phyloP scores from a whole-genome alignment of 2,113 vertebrate species.

The Myotis yumanensis region DNA sequence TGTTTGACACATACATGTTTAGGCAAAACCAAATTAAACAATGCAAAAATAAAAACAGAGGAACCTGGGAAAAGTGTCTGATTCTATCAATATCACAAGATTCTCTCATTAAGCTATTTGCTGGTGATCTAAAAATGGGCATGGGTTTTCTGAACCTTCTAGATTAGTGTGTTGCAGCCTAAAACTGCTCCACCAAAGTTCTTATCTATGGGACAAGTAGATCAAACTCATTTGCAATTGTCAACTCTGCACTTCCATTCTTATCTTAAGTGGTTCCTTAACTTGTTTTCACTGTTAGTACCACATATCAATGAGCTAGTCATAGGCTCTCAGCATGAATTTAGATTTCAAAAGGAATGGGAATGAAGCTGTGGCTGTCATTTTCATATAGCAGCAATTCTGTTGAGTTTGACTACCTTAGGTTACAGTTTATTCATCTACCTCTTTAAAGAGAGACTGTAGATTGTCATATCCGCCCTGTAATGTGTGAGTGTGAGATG shows the following conservation, averaged over 20 bases:
- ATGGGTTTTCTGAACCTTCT: background rate
- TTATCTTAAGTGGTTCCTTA: conserved; percentile 44
- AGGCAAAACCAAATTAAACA: background rate
- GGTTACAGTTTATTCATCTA: background rate
- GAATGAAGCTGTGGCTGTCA: background rate
- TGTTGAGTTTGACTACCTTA: background rate
- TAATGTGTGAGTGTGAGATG: background rate
- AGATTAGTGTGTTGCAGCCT: background rate
- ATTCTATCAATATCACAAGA: background rate
- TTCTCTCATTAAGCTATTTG: background rate
- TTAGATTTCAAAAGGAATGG: background rate
- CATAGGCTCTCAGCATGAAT: background rate
- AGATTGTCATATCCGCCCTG: background rate
- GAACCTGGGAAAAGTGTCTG: background rate
- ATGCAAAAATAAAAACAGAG: background rate
- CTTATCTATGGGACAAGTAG: background rate
- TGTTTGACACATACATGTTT: background rate
- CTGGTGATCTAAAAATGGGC: background rate
- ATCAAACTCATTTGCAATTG: conserved; percentile 48
- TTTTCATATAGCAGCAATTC: background rate
- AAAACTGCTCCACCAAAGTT: background rate
- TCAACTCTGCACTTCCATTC: background rate
- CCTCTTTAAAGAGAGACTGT: background rate
- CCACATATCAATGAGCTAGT: background rate
- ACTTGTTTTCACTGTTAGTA: background rate